Percentiles rank a stretch among this genome's conserved stretches.
phyloP scores from a whole-genome alignment of 2,888 invertebrate genomes.

The Pharmacophagus antenor region DNA sequence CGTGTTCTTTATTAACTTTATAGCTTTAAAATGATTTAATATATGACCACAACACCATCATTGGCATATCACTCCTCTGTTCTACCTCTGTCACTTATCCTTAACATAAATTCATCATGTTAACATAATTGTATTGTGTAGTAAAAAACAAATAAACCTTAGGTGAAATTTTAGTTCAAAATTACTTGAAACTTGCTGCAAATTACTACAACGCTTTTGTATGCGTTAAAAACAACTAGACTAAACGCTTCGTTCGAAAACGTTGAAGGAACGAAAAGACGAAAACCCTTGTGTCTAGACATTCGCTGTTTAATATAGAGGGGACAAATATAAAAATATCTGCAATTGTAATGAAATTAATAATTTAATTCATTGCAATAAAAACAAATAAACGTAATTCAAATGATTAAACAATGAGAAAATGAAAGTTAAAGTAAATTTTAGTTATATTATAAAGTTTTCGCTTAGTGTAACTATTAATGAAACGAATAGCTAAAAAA shows the following conservation, averaged over 20 bases:
- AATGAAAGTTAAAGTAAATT: too few species aligned
- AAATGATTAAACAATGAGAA: too few species aligned
- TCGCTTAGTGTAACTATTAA: too few species aligned
- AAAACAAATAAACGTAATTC: background rate
- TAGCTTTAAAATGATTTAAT: too few species aligned
- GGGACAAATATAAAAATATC: background rate
- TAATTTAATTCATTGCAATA: background rate
- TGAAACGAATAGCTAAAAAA: too few species aligned
- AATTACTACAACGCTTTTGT: background rate
- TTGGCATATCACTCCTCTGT: too few species aligned
- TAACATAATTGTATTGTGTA: too few species aligned
- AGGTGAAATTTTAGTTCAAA: background rate
- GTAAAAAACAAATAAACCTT: background rate
- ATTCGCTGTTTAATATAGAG: constrained; percentile 5
- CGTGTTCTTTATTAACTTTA: too few species aligned
- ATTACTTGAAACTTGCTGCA: background rate
- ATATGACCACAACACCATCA: too few species aligned
- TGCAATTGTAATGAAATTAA: background rate
- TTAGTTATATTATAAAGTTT: too few species aligned
- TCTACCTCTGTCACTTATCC: too few species aligned
- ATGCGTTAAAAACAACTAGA: constrained; percentile 1
- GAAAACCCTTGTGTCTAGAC: constrained; percentile 11
- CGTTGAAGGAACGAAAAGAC: background rate
- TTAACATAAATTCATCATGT: too few species aligned
- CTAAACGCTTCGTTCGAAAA: constrained; percentile 3